These are phyloP conservation scores for Eumacrocentrus americanus DNA, from an alignment of 2,888 invertebrate species.

Conservation along the genomic window DNA sequence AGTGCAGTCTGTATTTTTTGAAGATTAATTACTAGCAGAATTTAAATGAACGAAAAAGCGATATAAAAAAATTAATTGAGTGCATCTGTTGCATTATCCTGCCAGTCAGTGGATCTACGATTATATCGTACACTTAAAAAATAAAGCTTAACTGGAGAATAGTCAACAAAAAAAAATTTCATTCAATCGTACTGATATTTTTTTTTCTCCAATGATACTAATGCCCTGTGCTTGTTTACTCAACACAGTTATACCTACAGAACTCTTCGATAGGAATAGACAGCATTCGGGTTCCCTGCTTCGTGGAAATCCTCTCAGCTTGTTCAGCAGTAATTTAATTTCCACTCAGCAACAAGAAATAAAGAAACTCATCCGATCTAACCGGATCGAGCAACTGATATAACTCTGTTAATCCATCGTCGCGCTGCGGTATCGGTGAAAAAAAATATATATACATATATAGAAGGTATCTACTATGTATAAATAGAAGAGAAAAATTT, in stretches of 20 bases:
- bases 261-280: not conserved
- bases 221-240: conserved; percentile 5
- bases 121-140: not conserved
- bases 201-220: not conserved
- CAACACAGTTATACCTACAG: not conserved
- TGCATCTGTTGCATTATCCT: not conserved
- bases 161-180: not conserved
- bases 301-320: conserved; percentile 12
- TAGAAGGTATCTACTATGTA: not conserved
- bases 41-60: not conserved
- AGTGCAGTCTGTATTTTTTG: conserved; percentile 4
- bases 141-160: not conserved
- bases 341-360: not conserved
- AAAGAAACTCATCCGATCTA: conserved; percentile 15
- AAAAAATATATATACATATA: not conserved
- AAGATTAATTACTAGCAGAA: not conserved
- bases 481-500: conserved; percentile 4
- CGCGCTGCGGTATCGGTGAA: not conserved
- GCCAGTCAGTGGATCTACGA: not conserved
- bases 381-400: conserved; percentile 19
- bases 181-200: not conserved
- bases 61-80: conserved; percentile 1
- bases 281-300: not conserved
- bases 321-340: conserved; percentile 7
- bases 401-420: conserved; percentile 22